These are phyloP conservation scores for Harpagifer antarcticus DNA, from an alignment of 2,797 vertebrate genomes.

Conservation along the genomic window DNA sequence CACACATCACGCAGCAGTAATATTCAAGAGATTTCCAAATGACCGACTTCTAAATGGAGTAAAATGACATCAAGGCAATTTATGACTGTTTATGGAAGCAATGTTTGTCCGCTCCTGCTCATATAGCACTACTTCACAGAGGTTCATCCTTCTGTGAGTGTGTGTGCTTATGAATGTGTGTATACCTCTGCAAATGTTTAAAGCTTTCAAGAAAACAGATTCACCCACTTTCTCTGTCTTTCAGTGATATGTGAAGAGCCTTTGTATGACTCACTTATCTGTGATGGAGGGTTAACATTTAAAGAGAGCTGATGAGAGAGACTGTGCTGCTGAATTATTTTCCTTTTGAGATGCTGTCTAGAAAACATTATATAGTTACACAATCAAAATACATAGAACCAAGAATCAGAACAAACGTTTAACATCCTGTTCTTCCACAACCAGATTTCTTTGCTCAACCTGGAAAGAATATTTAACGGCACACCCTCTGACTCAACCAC, in stretches of 20 bases:
- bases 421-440: conserved; percentile 1
- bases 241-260: conserved; percentile 23
- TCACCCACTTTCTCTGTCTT: conserved; percentile 23
- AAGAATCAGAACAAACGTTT: background rate
- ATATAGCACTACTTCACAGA: conserved; percentile 36
- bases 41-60: conserved; percentile 19
- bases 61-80: conserved; percentile 36
- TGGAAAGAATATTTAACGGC: conserved; percentile 18
- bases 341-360: background rate
- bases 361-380: background rate
- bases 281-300: conserved; percentile 40
- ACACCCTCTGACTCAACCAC: background rate
- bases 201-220: conserved; percentile 44
- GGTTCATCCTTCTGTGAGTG: conserved; percentile 54
- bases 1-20: conserved; percentile 6
- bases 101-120: conserved; percentile 31
- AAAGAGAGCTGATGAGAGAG: conserved; percentile 6
- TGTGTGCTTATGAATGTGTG: conserved; percentile 23
- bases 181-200: conserved; percentile 35
- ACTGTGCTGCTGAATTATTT: conserved; percentile 14
- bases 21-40: conserved; percentile 49
- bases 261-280: conserved; percentile 27
- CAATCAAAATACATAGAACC: background rate
- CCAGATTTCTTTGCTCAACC: conserved; percentile 16
- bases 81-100: conserved; percentile 7